Base-by-base conservation (phyloP, 2,797 vertebrate genomes). In the Gila robusta region DNA sequence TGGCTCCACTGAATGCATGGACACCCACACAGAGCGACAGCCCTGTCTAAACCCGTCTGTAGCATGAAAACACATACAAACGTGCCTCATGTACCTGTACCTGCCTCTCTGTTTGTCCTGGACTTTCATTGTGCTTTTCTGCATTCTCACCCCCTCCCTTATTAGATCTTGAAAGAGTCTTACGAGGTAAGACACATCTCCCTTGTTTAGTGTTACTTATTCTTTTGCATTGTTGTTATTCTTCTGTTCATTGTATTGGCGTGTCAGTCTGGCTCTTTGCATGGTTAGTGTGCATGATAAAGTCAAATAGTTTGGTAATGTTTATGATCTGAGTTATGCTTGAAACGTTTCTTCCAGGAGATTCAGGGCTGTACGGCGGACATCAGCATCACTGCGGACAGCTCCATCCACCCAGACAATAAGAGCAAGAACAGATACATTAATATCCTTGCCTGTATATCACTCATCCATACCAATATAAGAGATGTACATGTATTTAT, bases 101-200 rank as follows among this genome's bases (percentile, higher is more conserved):
- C 86, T 71, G 74, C 83, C 89, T 88, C 86, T 90, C 88, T 86
- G 91, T 88, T 81, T 86, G 80, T 83, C 79, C 26, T 96, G 95
- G 95, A 97, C 96, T 97, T 96, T 97, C 97, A 97, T 97, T 95
- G 96, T 97, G 97, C 96, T 97, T 71, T 97, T 97, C 97, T 96
- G 96, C 97, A 97, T 98, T 97, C 91, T 94, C 97, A 97, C 96
- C 96, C 94, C 96, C 96, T 73, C 91, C 84, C 44, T 96, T 97
- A 99, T 98, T 98, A 99, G 98, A 99, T 97, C 97, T 96, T 99
- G 96, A 98, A 97, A 98, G 97, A 98, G 94, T 98, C 97, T 96
- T 98, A 97, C 73, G 96, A 99, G 98, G 98, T 99, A 99, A 99
- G 98, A 96, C 93, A 91, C 92, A 94, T 88, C 96, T 96, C 95